These are phyloP conservation scores for Pelmatolapia mariae DNA, from an alignment of 2,113 vertebrate genomes.

Conservation along the genomic window DNA sequence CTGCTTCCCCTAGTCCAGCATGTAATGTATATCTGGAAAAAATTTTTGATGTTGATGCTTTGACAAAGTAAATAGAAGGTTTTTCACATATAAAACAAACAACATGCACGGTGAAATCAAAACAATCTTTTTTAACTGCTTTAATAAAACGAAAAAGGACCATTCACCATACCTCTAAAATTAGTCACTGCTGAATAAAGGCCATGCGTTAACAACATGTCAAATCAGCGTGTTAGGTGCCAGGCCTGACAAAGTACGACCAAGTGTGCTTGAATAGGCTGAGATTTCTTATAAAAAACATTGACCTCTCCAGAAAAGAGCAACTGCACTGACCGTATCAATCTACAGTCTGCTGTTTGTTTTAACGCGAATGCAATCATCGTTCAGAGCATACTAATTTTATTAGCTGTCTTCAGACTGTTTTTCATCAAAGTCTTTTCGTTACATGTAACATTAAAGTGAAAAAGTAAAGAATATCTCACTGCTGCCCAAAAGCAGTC, in stretches of 20 bases:
- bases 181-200: background rate
- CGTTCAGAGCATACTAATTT: background rate
- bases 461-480: background rate
- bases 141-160: background rate
- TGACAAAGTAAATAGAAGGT: background rate
- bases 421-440: background rate
- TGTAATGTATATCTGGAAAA: background rate
- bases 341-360: background rate
- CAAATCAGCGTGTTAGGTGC: background rate
- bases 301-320: background rate
- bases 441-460: background rate
- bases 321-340: background rate
- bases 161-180: background rate
- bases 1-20: background rate
- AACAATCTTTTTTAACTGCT: background rate
- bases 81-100: background rate
- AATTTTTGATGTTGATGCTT: background rate
- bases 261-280: background rate
- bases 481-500: background rate
- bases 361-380: background rate
- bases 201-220: background rate
- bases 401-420: background rate
- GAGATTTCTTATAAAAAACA: background rate
- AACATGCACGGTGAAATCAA: background rate
- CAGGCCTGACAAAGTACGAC: background rate